Percentiles rank a stretch among this genome's conserved stretches.
phyloP scores from a whole-genome alignment of 2,797 vertebrate genomes.

The Chanos chanos region DNA sequence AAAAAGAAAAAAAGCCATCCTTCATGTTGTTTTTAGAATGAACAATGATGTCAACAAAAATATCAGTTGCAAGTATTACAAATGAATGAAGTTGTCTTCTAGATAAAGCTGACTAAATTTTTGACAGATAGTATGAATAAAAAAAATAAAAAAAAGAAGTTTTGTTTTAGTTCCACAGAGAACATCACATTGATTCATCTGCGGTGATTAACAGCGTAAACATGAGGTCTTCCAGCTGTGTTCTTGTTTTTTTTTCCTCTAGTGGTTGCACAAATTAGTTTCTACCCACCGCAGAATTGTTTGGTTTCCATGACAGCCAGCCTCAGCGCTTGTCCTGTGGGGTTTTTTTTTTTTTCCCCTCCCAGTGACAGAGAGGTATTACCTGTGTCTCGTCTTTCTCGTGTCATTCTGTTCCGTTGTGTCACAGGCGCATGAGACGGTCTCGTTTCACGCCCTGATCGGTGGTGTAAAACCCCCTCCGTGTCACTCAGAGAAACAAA shows the following conservation, averaged over 20 bases:
- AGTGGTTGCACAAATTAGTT: not conserved
- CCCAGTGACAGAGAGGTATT: slow-evolving; percentile 43
- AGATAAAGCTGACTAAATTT: too few species aligned
- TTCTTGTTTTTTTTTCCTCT: not conserved
- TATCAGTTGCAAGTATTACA: too few species aligned
- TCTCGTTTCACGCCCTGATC: not conserved
- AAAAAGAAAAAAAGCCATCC: too few species aligned
- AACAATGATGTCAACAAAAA: too few species aligned
- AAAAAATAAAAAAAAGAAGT: too few species aligned
- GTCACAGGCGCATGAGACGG: not conserved
- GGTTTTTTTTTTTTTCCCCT: slow-evolving; percentile 25
- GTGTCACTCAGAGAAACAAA: slow-evolving; percentile 27
- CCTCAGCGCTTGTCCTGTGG: not conserved
- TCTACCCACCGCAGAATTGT: slow-evolving; percentile 15
- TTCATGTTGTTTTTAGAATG: too few species aligned
- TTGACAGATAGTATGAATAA: too few species aligned
- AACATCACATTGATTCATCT: too few species aligned
- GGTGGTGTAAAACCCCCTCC: slow-evolving; percentile 9
- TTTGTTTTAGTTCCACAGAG: too few species aligned
- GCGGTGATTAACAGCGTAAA: too few species aligned
- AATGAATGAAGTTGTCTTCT: not conserved
- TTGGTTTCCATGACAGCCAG: slow-evolving; percentile 52
- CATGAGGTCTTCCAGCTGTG: not conserved
- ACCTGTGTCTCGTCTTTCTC: slow-evolving; percentile 39
- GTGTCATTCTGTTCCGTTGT: not conserved